phyloP scores from a whole-genome alignment of 1,140 invertebrate species.

The Panulirus ornatus region DNA sequence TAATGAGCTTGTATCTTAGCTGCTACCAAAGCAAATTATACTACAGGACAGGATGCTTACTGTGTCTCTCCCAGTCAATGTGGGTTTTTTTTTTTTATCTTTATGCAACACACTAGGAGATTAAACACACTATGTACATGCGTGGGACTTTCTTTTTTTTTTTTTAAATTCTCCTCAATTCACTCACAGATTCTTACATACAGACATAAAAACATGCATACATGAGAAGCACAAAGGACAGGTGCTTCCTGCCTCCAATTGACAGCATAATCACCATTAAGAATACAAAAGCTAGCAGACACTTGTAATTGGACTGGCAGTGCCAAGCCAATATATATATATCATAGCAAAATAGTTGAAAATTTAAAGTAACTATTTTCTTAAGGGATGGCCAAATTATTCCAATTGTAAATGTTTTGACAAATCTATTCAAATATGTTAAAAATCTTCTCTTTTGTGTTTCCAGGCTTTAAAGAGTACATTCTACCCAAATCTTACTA shows the following conservation, averaged over 20 bases:
- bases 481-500: conserved; percentile 9
- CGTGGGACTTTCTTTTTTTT: not conserved
- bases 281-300: conserved; percentile 44
- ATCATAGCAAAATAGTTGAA: conserved; percentile 46
- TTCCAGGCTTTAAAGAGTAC: conserved; percentile 18
- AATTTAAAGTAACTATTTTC: conserved; percentile 39
- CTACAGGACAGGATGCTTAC: not conserved
- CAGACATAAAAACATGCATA: too few species aligned
- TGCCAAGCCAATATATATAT: conserved; percentile 42
- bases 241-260: not conserved
- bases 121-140: not conserved
- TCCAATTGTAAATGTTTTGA: not conserved
- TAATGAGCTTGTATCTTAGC: too few species aligned
- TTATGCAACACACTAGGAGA: not conserved
- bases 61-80: not conserved
- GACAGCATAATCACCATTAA: conserved; percentile 38
- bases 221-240: conserved; percentile 19
- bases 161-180: not conserved
- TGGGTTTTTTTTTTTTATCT: too few species aligned
- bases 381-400: conserved; percentile 19
- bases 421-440: conserved; percentile 1
- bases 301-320: conserved; percentile 30
- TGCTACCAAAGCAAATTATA: too few species aligned
- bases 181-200: not conserved
- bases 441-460: conserved; percentile 26